Evolutionary conservation across 2,797 vertebrate species (phyloP), one percentile per base, ranked within the genome.

Genomic region (Falco naumanni): DNA sequence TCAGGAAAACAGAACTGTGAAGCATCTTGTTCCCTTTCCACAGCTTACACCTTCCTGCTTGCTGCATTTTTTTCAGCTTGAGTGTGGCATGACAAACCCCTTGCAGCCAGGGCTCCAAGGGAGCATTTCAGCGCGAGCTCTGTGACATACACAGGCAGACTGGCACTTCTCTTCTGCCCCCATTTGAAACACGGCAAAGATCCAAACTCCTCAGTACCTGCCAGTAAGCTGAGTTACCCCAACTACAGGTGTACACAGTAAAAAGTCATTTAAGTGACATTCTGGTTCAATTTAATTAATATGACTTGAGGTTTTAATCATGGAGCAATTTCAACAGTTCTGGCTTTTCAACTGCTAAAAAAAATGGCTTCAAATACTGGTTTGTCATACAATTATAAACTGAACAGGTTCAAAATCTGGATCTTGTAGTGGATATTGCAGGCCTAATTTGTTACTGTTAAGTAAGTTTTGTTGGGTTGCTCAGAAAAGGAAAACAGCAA

Each of bases 1-100:
- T 93, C 83, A 95, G 60, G 84, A 89, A 87, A 83, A 89, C n/a
- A 83, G 60, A 63, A 10, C 51, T 79, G 50, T 82, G 70, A 90
- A 91, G 63, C 0, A 1, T 48, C 77, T 83, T 60, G 39, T 89
- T 92, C 75, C 19, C 53, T 91, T 84, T 78, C 63, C 74, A 79
- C 34, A n/a, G 19, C 47, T 92, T 84, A 61, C 0, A 3, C 34
- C 13, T 68, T 84, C 87, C 74, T 43, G 33, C 75, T 86, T 64
- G 56, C 79, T 94, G 56, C 29, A 7, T 74, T 80, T 89, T 77
- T 14, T 64, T 90, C 60, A 25, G 29, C 37, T 33, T 48, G 34
- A 33, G 17, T 21, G 39, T 60, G 66, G 28, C 79, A 34, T 10
- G 72, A 47, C 48, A 71, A 34, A 69, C 22, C 37, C 26, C 61